Percentiles rank a stretch among this genome's conserved stretches.
Evolutionary conservation across 2,113 vertebrate species (phyloP).

Genomic region (Sialia sialis): DNA sequence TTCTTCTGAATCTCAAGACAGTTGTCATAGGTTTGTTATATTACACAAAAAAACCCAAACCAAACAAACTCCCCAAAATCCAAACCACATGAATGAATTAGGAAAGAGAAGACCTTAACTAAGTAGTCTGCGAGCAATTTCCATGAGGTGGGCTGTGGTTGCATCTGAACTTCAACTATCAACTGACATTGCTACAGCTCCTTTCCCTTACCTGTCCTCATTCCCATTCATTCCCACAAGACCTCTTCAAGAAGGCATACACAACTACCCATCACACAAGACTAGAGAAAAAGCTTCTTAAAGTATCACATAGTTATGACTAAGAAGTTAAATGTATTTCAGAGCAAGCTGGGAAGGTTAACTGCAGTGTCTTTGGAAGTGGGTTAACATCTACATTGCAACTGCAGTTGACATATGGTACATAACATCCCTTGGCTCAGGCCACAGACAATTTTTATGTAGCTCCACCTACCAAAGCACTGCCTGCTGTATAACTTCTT

Average conservation of each 20-base stretch:
- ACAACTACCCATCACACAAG: not conserved
- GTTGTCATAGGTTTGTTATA: not conserved
- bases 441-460: not conserved
- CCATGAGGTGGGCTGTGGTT: not conserved
- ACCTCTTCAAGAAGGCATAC: not conserved
- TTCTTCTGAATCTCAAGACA: not conserved
- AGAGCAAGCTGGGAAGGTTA: not conserved
- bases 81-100: not conserved
- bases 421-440: not conserved
- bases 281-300: not conserved
- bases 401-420: not conserved
- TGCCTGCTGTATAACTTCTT: not conserved
- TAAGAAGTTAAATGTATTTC: not conserved
- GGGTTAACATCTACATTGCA: not conserved
- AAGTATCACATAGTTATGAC: not conserved
- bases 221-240: not conserved
- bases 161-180: not conserved
- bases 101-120: not conserved
- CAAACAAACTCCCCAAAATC: not conserved
- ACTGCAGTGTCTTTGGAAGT: not conserved
- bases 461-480: not conserved
- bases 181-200: not conserved
- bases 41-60: not conserved
- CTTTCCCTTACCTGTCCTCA: not conserved
- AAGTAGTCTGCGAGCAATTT: not conserved